phyloP scores from a whole-genome alignment of 2,888 invertebrate genomes.

The Trilocha varians region DNA sequence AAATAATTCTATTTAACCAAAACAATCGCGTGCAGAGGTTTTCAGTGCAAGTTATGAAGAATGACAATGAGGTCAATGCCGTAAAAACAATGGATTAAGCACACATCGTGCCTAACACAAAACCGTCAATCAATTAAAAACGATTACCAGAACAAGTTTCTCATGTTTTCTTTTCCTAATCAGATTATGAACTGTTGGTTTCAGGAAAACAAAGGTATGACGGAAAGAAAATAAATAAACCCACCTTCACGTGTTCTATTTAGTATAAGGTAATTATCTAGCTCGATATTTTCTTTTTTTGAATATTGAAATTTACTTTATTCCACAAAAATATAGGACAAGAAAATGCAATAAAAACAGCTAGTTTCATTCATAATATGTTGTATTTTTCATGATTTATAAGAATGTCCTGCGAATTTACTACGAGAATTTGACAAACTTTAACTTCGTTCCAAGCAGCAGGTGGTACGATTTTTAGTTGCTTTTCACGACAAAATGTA shows the following conservation, averaged over 20 bases:
- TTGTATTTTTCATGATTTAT: not conserved
- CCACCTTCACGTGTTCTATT: too few species aligned
- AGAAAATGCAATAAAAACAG: too few species aligned
- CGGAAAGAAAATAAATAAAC: too few species aligned
- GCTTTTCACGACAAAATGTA: not conserved
- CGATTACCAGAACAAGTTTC: too few species aligned
- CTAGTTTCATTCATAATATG: too few species aligned
- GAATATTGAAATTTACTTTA: too few species aligned
- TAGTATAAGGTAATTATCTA: too few species aligned
- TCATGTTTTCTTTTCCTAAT: too few species aligned
- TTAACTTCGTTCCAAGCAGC: not conserved
- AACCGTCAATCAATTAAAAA: not conserved
- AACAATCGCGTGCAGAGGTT: not conserved
- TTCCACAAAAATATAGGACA: too few species aligned
- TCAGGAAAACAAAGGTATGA: too few species aligned
- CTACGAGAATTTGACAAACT: not conserved
- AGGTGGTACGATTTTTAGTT: not conserved
- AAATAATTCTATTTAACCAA: not conserved
- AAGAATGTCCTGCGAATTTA: not conserved
- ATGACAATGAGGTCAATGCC: not conserved
- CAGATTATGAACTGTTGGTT: too few species aligned
- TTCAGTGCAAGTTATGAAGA: not conserved
- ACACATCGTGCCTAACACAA: not conserved
- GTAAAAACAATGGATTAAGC: not conserved
- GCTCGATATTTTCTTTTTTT: too few species aligned